Conservation (phyloP, 2,113 vertebrate genomes). For the Nothobranchius kuhntae region DNA sequence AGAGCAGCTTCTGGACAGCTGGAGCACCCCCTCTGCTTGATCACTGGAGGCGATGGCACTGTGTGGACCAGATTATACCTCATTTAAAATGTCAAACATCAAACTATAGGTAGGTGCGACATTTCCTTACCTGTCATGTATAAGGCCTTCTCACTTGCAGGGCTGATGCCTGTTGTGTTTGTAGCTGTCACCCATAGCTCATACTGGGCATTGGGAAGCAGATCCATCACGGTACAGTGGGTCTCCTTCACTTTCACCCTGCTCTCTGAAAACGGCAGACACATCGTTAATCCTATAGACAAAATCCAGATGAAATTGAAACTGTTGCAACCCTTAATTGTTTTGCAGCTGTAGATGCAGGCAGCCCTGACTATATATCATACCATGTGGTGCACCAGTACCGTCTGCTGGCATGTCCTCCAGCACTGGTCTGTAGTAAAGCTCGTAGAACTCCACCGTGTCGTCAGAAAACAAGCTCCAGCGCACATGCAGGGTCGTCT, state of each 20-base stretch:
- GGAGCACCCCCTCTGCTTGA: slow-evolving; percentile 76
- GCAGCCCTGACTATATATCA: too few relatives aligned
- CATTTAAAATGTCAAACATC: not conserved
- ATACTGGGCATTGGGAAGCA: slow-evolving; percentile 90
- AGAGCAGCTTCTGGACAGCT: slow-evolving; percentile 87
- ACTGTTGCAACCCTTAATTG: too few relatives aligned
- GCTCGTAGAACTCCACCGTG: slow-evolving; percentile 88
- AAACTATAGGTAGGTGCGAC: not conserved
- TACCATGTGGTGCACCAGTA: slow-evolving; percentile 78
- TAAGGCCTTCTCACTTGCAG: slow-evolving; percentile 86
- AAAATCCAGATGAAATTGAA: too few relatives aligned
- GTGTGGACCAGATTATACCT: slow-evolving; percentile 4
- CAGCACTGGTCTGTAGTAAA: slow-evolving; percentile 84
- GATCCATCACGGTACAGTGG: slow-evolving; percentile 85
- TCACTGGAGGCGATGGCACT: slow-evolving; percentile 87
- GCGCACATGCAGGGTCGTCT: slow-evolving; percentile 86
- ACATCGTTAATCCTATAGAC: too few relatives aligned
- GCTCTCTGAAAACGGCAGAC: slow-evolving; percentile 72
- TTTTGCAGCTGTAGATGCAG: too few relatives aligned
- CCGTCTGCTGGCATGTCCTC: slow-evolving; percentile 66
- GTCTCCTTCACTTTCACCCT: slow-evolving; percentile 88
- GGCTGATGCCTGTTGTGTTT: slow-evolving; percentile 89
- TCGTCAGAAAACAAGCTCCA: slow-evolving; percentile 95
- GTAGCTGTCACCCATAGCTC: slow-evolving; percentile 94
- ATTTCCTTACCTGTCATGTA: slow-evolving; percentile 89